Base-by-base conservation (phyloP, 2,113 vertebrate species). In the Forbesichthys agassizii region DNA sequence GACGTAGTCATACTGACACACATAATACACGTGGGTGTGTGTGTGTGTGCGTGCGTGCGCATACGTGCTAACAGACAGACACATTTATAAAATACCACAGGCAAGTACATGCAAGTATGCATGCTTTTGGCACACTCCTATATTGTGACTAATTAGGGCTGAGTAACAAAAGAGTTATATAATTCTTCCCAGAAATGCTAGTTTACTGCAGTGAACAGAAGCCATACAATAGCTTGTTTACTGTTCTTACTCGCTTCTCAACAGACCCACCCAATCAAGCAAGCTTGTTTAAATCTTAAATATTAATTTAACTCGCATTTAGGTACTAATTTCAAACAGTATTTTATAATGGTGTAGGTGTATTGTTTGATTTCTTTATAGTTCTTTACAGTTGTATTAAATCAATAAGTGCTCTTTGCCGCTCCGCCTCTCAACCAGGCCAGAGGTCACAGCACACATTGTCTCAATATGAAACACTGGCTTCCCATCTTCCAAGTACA, bases 391-490 rank as follows among this genome's bases (percentile, higher is more conserved):
- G 49, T 51, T 51, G 9, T n/a, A 53, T 13, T 13, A 11, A 5
- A 20, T 13, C 66, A 69, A 58, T 3, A 60, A 78, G 68, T 59
- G 71, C 74, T 73, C 56, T 73, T 49, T 1, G 46, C 78, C 85
- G n/a, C 48, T 62, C 12, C 18, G 72, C 70, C 83, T 86, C 73
- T 66, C 69, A 82, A 75, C 61, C 33, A 77, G 87, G 87, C 87
- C 87, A 86, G 62, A 77, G 87, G 81, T 86, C 75, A 67, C 65
- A 4, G 78, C 20, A 69, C 81, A 88, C 88, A 90, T 92, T 91
- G 86, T 87, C 82, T 83, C 86, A 88, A 88, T 86, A 87, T 85
- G 83, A 88, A 88, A 63, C 84, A 80, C 79, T 1, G 55, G 73
- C 77, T 78, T 86, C 81, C 69, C 81, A 85, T 80, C 86, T 81